phyloP scores from a whole-genome alignment of 2,113 vertebrate species.

The Platysternon megacephalum region DNA sequence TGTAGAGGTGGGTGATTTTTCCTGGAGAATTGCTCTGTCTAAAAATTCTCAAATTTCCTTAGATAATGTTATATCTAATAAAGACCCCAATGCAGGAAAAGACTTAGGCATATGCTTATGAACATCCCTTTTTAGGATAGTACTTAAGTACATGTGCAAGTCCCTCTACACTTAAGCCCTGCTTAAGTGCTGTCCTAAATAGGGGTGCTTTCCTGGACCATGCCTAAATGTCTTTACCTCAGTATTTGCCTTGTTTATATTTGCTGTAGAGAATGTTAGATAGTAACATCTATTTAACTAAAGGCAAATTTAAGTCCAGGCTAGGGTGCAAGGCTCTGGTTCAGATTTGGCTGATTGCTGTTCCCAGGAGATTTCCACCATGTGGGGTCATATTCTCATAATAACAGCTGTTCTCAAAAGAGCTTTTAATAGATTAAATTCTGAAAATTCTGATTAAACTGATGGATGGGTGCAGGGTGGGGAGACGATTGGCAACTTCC shows the following conservation, averaged over 20 bases:
- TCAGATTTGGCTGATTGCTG: background rate
- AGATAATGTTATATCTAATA: background rate
- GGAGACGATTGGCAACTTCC: slow-evolving; percentile 27
- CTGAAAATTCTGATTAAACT: slow-evolving; percentile 19
- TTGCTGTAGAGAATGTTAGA: slow-evolving; percentile 6
- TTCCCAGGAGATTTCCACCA: slow-evolving; percentile 24
- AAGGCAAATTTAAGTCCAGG: slow-evolving; percentile 51
- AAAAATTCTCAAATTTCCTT: background rate
- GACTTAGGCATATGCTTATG: slow-evolving; percentile 27
- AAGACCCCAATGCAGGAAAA: background rate
- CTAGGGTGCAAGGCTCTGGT: slow-evolving; percentile 13
- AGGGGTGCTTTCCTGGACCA: slow-evolving; percentile 6
- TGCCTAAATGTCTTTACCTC: slow-evolving; percentile 58
- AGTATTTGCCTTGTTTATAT: slow-evolving; percentile 54
- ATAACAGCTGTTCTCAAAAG: slow-evolving; percentile 1
- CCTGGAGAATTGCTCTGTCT: slow-evolving; percentile 42
- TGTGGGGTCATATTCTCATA: background rate
- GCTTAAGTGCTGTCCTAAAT: slow-evolving; percentile 52
- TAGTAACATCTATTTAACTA: slow-evolving; percentile 60
- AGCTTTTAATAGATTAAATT: slow-evolving; percentile 8
- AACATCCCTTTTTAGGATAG: slow-evolving; percentile 32
- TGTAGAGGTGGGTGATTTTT: slow-evolving; percentile 10
- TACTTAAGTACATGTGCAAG: background rate
- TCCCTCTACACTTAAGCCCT: background rate
- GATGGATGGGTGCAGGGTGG: background rate